Conservation (phyloP, 1,140 invertebrate species). For the Muscidifurax raptorellus region DNA sequence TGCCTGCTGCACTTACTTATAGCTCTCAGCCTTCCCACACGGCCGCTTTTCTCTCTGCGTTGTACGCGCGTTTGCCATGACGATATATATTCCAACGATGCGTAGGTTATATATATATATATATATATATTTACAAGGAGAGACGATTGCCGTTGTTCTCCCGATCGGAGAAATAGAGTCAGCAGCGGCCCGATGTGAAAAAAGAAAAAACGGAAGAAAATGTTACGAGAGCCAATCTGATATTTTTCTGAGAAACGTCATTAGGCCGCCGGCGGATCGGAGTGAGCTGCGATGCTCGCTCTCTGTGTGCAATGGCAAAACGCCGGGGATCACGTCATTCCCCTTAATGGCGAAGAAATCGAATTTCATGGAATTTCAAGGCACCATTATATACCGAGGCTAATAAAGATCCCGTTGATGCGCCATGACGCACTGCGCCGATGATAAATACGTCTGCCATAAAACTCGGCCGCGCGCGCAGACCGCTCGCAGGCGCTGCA, state of each 20-base stretch:
- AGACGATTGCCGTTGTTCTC: conserved; percentile 44
- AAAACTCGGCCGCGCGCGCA: conserved; percentile 30
- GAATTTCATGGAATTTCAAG: conserved; percentile 57
- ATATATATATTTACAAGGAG: no score
- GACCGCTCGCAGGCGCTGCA: neutral
- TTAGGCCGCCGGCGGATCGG: conserved; percentile 46
- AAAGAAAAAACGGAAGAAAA: neutral
- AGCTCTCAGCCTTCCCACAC: neutral
- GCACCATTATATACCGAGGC: conserved; percentile 49
- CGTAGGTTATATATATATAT: no score
- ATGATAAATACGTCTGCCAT: conserved; percentile 54
- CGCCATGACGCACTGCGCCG: conserved; percentile 49
- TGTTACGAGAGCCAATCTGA: conserved; percentile 43
- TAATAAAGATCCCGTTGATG: conserved; percentile 55
- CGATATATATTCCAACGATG: neutral
- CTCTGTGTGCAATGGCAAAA: neutral
- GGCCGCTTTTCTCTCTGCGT: no score
- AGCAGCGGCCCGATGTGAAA: neutral
- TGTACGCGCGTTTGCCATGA: neutral
- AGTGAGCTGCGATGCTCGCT: no score
- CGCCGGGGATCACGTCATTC: conserved; percentile 49
- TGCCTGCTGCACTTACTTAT: conserved; percentile 9
- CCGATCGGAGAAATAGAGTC: conserved; percentile 11
- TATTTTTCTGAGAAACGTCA: conserved; percentile 54
- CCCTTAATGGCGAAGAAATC: conserved; percentile 54